A percentile compares a stretch with the other conserved stretches of the same genome.
phyloP scores from a whole-genome alignment of 2,113 vertebrate genomes.

The Aythya baeri region DNA sequence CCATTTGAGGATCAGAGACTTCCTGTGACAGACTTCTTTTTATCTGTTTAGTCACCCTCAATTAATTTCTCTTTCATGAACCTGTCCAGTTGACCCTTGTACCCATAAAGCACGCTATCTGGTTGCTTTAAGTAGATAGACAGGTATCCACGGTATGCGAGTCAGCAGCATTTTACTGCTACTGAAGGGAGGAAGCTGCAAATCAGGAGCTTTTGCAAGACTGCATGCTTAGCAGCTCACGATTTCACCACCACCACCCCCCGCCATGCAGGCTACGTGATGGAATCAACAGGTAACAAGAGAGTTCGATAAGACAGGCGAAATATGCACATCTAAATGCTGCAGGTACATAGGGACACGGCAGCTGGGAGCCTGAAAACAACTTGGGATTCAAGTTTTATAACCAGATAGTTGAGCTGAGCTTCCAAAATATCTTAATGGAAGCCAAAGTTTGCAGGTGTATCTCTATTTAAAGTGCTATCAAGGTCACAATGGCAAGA shows the following conservation, averaged over 20 bases:
- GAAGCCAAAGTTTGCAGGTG: background rate
- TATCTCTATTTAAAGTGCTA: background rate
- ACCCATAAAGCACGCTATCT: slow-evolving; percentile 57
- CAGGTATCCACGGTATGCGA: slow-evolving; percentile 51
- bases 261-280: rapidly evolving
- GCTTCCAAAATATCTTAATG: background rate
- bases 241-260: background rate
- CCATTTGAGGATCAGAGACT: slow-evolving; percentile 49
- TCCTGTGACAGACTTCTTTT: slow-evolving; percentile 58
- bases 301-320: background rate
- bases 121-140: slow-evolving; percentile 55
- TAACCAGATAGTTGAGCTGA: background rate
- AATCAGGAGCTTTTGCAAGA: slow-evolving; percentile 5
- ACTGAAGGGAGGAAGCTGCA: slow-evolving; percentile 18
- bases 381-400: background rate
- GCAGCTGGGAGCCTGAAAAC: background rate
- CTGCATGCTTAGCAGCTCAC: background rate
- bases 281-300: background rate
- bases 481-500: background rate
- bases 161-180: slow-evolving; percentile 41
- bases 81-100: slow-evolving; percentile 69
- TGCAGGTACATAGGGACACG: background rate
- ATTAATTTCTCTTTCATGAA: slow-evolving; percentile 69
- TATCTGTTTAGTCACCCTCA: slow-evolving; percentile 71
- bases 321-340: background rate